Conservation (phyloP, 2,797 vertebrate species). For the Crocodylus rhombifer region DNA sequence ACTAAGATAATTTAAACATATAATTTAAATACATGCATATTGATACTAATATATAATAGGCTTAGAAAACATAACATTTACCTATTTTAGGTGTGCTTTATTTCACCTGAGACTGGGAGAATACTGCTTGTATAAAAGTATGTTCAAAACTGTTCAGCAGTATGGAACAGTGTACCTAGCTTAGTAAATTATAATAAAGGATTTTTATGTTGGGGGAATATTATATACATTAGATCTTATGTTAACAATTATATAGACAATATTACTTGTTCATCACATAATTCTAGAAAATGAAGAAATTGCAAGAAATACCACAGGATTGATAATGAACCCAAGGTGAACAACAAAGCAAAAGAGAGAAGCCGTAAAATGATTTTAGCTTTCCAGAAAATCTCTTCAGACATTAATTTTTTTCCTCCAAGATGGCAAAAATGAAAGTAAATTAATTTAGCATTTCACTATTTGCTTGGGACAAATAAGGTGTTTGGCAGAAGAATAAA, state of each 20-base stretch:
- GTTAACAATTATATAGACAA: conserved; percentile 2
- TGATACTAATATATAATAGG: background rate
- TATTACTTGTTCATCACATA: background rate
- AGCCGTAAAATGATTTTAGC: background rate
- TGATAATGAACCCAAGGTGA: conserved; percentile 37
- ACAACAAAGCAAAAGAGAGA: conserved; percentile 6
- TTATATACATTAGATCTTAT: conserved; percentile 25
- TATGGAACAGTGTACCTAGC: background rate
- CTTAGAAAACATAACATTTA: background rate
- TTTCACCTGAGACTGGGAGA: background rate
- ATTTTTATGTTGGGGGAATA: background rate
- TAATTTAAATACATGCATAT: background rate
- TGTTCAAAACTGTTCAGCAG: background rate
- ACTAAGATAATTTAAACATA: background rate
- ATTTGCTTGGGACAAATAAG: background rate
- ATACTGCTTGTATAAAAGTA: background rate
- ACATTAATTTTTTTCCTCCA: conserved; percentile 19
- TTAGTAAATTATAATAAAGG: background rate
- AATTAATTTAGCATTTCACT: background rate
- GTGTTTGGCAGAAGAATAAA: background rate
- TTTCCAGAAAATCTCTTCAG: conserved; percentile 3
- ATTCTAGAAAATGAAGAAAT: conserved; percentile 20
- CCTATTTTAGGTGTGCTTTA: background rate
- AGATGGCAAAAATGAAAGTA: conserved; percentile 1
- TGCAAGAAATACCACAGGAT: conserved; percentile 42